These are phyloP conservation scores for Catharus bicknelli DNA, from an alignment of 2,113 vertebrate species.

Conservation along the genomic window DNA sequence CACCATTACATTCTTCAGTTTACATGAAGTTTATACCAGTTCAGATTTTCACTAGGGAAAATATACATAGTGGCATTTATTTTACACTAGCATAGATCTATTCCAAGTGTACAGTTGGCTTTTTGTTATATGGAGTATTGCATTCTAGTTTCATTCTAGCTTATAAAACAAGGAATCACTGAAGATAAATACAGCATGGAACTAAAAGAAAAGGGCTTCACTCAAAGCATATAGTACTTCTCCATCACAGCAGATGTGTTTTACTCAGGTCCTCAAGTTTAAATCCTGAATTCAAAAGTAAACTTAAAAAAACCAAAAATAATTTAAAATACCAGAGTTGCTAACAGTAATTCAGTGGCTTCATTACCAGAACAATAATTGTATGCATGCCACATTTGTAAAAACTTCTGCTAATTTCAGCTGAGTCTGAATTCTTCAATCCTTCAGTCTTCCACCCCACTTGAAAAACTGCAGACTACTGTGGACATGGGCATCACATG, in stretches of 20 bases:
- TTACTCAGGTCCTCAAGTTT: background rate
- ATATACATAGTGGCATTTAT: background rate
- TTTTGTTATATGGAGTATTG: background rate
- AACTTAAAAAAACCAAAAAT: background rate
- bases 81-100: background rate
- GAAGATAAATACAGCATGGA: background rate
- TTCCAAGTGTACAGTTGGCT: background rate
- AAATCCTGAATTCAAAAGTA: background rate
- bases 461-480: background rate
- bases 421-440: background rate
- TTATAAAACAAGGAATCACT: background rate
- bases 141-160: background rate
- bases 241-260: background rate
- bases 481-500: background rate
- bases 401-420: background rate
- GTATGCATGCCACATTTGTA: accelerated
- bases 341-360: background rate
- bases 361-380: background rate
- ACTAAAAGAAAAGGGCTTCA: background rate
- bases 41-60: background rate
- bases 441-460: background rate
- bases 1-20: background rate
- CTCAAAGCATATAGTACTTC: background rate
- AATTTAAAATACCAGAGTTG: background rate
- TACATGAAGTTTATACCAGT: background rate